A percentile compares a stretch with the other conserved stretches of the same genome.
Conservation (phyloP, 2,888 invertebrate genomes). For the Caenorhabditis wallacei region DNA sequence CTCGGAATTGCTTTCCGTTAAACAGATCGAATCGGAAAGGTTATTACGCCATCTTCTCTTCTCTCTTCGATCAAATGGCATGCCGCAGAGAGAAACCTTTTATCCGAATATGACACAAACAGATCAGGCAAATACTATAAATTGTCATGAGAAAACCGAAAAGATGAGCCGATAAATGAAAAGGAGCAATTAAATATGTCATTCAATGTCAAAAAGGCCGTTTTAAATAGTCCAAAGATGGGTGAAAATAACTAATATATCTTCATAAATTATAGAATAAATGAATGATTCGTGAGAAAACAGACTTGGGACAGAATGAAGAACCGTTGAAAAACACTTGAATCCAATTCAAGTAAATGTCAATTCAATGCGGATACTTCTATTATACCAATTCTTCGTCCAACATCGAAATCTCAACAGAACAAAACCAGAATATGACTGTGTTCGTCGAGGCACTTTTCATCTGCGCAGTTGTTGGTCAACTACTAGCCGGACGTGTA, state of each 20-base stretch:
- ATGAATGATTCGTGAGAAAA: too few species aligned
- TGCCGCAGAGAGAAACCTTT: conserved; percentile 4
- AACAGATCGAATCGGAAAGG: conserved; percentile 35
- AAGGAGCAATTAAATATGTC: neutral
- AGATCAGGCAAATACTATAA: conserved; percentile 27
- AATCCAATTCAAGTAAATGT: conserved; percentile 11
- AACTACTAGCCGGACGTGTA: conserved; percentile 24
- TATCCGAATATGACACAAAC: conserved; percentile 27
- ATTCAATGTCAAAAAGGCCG: neutral
- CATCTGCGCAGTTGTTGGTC: conserved; percentile 20
- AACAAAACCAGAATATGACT: conserved; percentile 32
- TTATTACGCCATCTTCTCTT: conserved; percentile 34
- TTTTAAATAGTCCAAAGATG: neutral
- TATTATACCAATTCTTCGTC: neutral
- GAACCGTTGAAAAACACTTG: neutral
- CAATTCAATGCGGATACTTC: conserved; percentile 3
- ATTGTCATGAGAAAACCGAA: neutral
- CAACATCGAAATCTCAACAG: conserved; percentile 12
- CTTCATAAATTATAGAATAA: neutral
- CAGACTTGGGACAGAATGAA: neutral
- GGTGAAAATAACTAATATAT: neutral
- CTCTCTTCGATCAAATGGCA: conserved; percentile 20
- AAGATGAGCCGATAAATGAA: conserved; percentile 26
- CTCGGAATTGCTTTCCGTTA: neutral
- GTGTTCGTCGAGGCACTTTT: conserved; percentile 26